Base-by-base conservation (phyloP, 2,888 invertebrate genomes). In the Geophilus truncorum region DNA sequence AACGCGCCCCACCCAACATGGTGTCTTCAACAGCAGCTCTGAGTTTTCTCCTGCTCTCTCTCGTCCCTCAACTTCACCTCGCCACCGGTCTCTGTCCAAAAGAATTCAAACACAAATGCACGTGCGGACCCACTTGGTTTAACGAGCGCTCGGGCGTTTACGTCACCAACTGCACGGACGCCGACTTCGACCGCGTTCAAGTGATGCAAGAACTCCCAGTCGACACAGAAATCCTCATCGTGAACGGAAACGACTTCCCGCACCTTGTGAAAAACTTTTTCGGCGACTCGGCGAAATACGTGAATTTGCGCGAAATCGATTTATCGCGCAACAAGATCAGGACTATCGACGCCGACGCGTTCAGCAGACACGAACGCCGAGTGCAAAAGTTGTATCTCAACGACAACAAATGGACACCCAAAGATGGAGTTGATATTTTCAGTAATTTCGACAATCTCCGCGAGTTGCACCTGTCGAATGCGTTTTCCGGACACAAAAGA, bases 1-100 rank as follows among this genome's bases (percentile, higher is more conserved):
- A 70, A 70, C 70, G 23, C 12, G 25, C 70, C 70, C 70, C 70
- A 70, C 70, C 70, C 70, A 70, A 70, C 23, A 70, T 70, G 70
- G 70, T 28, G 23, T 4, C 70, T 5, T 5, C 70, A 25, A 70
- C 28, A 3, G 2, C n/a, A 5, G 15, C 28, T 23, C 1, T n/a
- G n/a, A n/a, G 25, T 28, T 23, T n/a, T 0, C 70, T 70, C 25
- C 7, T 12, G 1, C 10, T 51, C 51, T n/a, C 5, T 5, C 9
- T 25, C 7, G 2, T 70, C 4, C 4, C 23, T 7, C 57, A 21
- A 7, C 18, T 3, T 21, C 21, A 2, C 57, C 5, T 9, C 57
- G 21, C 10, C 12, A 28, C 28, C 70, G 15, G 12, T 28, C 1
- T 28, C 1, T 70, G 70, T 25, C 70, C 70, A 4, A n/a, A 10